Percentiles rank a stretch among this genome's conserved stretches.
These are phyloP conservation scores for Lichenostomus cassidix DNA, from an alignment of 2,113 vertebrate genomes.

Conservation along the genomic window DNA sequence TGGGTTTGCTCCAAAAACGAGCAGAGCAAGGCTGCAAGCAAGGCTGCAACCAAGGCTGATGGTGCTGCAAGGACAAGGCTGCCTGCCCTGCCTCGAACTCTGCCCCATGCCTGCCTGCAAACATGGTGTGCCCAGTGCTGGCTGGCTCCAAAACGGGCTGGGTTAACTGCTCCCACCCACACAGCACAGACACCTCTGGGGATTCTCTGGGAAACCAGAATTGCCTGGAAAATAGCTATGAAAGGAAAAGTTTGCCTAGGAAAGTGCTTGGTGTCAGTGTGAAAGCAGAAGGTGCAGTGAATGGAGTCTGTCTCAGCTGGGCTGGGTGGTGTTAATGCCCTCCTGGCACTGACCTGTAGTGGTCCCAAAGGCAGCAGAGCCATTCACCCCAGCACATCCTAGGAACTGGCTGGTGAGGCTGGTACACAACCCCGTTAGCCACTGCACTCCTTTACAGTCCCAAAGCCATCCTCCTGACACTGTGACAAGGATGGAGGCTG, in stretches of 20 bases:
- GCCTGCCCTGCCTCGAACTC: background rate
- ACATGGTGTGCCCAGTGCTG: slow-evolving; percentile 25
- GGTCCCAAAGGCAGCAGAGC: background rate
- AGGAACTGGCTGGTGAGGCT: background rate
- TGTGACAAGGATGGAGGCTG: background rate
- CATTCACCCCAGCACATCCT: background rate
- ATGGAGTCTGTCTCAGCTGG: background rate
- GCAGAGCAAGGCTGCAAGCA: background rate
- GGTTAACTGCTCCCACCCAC: slow-evolving; percentile 58
- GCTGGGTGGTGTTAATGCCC: background rate
- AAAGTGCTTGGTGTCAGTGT: background rate
- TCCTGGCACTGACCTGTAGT: background rate
- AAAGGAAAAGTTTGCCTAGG: background rate
- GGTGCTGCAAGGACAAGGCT: background rate
- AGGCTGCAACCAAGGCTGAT: background rate
- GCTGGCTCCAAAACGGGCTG: background rate
- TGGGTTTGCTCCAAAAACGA: background rate
- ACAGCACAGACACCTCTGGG: background rate
- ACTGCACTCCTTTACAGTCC: background rate
- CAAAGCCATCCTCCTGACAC: background rate
- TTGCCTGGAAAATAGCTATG: background rate
- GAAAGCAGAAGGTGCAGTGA: background rate
- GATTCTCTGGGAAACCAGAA: slow-evolving; percentile 37
- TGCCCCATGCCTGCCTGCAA: background rate
- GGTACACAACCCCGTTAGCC: background rate